Base-by-base conservation (phyloP, 2,888 invertebrate species). In the Siphonodentalium dalli region DNA sequence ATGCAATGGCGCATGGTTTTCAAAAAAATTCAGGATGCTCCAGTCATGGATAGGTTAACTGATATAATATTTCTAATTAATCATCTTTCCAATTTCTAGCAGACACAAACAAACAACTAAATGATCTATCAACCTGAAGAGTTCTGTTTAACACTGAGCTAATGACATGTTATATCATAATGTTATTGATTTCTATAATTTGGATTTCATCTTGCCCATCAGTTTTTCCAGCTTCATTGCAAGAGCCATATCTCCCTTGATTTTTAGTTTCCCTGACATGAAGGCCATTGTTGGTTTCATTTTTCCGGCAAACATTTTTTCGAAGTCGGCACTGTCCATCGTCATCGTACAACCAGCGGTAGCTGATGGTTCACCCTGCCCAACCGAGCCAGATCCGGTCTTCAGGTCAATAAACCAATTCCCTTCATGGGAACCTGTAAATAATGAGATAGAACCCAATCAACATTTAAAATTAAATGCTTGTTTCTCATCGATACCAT, bases 221-320 rank as follows among this genome's bases (percentile, higher is more conserved):
- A 79, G 56, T 58, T 78, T 80, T 60, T 97, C 96, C 55, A 98
- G 84, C 79, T 95, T 96, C 88, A 97, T 90, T 0, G 97, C 98
- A 78, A 93, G 91, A 70, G 90, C 91, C 71, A 98, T 85, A 77
- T 95, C 93, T 0, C 98, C 97, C 62, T 86, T 86, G 66, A 98
- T 92, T 84, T 95, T 96, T 68, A 98, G 84, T 83, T 95, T 96
- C 45, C 97, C 97, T 77, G 89, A 89, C 94, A 98, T 95, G 82
- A 94, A 96, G 0, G 98, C 97, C 2, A 89, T 87, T 0, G 95
- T 89, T 2, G 98, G 90, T 77, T 93, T 95, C 66, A 96, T 75
- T 84, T 94, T 91, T 31, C 92, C 92, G 86, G 79, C 66, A 63
- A 84, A 84, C 78, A 85, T 82, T 56, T 82, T 81, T 2, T 75